Evolutionary conservation across 2,888 invertebrate species (phyloP).

Genomic region (Nomada lathburiana): DNA sequence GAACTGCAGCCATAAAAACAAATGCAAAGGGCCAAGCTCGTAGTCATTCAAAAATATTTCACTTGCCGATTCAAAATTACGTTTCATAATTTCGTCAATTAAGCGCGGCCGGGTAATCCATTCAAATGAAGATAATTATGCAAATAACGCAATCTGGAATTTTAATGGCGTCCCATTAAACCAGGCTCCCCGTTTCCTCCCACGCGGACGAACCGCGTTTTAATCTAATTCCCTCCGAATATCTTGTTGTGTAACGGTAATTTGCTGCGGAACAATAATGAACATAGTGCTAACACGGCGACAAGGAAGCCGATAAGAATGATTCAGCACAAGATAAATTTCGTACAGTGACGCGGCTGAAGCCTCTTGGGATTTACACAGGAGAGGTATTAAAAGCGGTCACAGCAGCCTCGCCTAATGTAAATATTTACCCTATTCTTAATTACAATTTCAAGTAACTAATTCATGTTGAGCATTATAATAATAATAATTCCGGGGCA

Average conservation of each 20-base stretch:
- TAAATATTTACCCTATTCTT: too few species aligned
- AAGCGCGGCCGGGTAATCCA: neutral
- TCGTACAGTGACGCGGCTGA: too few species aligned
- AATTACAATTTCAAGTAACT: too few species aligned
- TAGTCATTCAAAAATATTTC: too few species aligned
- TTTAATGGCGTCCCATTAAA: neutral
- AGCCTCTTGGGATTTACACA: too few species aligned
- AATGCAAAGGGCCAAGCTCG: too few species aligned
- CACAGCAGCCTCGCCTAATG: too few species aligned
- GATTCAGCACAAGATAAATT: neutral
- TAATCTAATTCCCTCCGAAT: neutral
- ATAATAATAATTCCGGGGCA: too few species aligned
- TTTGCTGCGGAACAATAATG: slow-evolving; percentile 2
- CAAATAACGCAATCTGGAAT: neutral
- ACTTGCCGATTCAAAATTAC: neutral
- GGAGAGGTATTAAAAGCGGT: too few species aligned
- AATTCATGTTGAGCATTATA: too few species aligned
- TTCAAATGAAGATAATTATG: slow-evolving; percentile 6
- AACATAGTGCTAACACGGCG: neutral
- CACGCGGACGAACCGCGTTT: neutral
- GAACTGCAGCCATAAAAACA: too few species aligned
- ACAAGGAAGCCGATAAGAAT: slow-evolving; percentile 27
- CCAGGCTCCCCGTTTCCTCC: neutral
- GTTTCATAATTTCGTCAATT: neutral
- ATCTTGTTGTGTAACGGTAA: neutral